Base-by-base conservation (phyloP, 2,113 vertebrate genomes). In the Penelope pileata region DNA sequence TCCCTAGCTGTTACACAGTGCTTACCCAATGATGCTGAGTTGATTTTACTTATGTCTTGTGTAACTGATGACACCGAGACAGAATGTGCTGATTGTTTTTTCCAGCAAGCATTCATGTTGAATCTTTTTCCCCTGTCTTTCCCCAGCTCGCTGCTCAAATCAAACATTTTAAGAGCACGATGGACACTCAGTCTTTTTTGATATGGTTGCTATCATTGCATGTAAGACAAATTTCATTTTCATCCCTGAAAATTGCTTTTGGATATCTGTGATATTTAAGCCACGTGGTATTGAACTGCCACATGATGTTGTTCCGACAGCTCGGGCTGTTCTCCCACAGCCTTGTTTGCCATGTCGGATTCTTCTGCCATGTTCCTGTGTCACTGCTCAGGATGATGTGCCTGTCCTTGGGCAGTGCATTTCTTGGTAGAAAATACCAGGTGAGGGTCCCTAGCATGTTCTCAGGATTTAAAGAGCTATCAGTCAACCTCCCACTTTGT, bases 351-450 rank as follows among this genome's bases (percentile, higher is more conserved):
- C 40, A 36, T 47, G 51, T 64, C 50, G 45, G 30, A 30, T 45
- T 24, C 26, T 86, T 34, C 47, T 59, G 68, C 78, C 56, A 7
- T 67, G 24, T 34, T 76, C 27, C 72, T 0, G 0, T 58, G 54
- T n/a, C 51, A 7, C 40, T 83, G 53, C n/a, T 66, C 54, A 62
- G 58, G 54, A 76, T 18, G 16, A 17, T 29, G 12, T 62, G 34
- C 6, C 27, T 7, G 1, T 66, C 36, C 58, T 45, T 84, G 67
- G 6, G 27, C 36, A 0, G 0, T 43, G 54, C 7, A 38, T 54
- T 77, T 92, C 32, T 54, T n/a, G 60, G 29, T 81, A 63, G 77
- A 68, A 72, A 64, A 26, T 11, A 23, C 6, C 2, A 4, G 4
- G 3, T 77, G 36, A 77, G 16, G 22, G 80, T 90, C 43, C 40